Percentiles rank a stretch among this genome's conserved stretches.
phyloP scores from a whole-genome alignment of 2,888 invertebrate genomes.

The Platycheirus rosarum region DNA sequence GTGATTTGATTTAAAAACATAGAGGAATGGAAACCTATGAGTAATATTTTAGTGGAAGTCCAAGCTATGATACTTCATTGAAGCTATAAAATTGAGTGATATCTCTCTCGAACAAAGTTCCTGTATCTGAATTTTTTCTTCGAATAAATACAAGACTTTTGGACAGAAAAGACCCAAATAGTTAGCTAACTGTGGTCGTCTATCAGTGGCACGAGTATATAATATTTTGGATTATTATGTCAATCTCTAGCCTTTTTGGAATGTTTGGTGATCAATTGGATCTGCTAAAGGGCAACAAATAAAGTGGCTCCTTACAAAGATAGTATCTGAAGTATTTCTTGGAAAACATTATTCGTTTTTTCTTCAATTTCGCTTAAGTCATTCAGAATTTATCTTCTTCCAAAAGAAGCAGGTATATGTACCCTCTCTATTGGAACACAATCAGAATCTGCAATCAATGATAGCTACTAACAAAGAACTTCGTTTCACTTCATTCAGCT shows the following conservation, averaged over 20 bases:
- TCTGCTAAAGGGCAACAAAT: constrained; percentile 8
- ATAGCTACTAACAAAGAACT: constrained; percentile 52
- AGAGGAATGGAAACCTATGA: too few relatives aligned
- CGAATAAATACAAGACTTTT: too few relatives aligned
- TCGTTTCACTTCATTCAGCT: constrained; percentile 42
- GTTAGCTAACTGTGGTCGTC: too few relatives aligned
- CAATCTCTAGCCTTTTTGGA: constrained; percentile 2
- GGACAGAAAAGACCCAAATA: too few relatives aligned
- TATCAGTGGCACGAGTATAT: too few relatives aligned
- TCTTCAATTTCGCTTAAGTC: constrained; percentile 8
- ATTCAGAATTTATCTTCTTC: constrained; percentile 27
- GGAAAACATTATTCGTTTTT: constrained; percentile 2
- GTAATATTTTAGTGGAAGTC: too few relatives aligned
- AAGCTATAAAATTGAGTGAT: too few relatives aligned
- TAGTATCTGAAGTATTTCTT: background rate
- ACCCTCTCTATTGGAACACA: background rate
- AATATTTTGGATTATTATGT: constrained; percentile 7
- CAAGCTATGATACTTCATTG: too few relatives aligned
- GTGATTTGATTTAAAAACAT: too few relatives aligned
- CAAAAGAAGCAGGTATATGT: background rate
- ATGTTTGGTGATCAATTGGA: background rate
- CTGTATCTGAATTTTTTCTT: too few relatives aligned
- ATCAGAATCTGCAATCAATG: constrained; percentile 36
- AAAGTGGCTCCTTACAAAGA: constrained; percentile 22
- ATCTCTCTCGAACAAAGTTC: too few relatives aligned